Base-by-base conservation (phyloP, 2,797 vertebrate species). In the Carcharodon carcharias region DNA sequence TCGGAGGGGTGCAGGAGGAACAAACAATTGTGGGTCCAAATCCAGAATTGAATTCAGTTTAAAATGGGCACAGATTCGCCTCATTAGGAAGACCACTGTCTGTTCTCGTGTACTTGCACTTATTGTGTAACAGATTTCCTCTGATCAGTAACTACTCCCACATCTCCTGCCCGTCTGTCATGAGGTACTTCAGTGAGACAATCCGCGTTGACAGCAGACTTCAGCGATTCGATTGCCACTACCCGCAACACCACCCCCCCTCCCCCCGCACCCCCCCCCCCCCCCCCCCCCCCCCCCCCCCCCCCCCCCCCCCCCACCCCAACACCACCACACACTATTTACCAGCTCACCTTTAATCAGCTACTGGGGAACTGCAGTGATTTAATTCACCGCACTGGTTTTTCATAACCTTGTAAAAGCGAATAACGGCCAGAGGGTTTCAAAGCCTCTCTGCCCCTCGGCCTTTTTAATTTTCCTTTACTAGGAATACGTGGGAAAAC, bases 131-230 rank as follows among this genome's bases (percentile, higher is more conserved):
- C 50, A 95, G 94, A 56, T 95, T 95, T 73, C 94, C 94, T 95
- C 94, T 95, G 69, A 73, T 77, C 69, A 95, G 63, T 35, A 67
- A 69, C 67, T 35, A n/a, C 67, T 95, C 54, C 69, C 45, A 77
- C 45, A 50, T 71, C 94, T 77, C 94, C 94, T 95, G 94, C 50
- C 35, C 31, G 54, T 95, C 94, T 77, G 94, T 95, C 94, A 95
- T 31, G 67, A n/a, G 50, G 31, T 95, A 56, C 94, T 95, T 95
- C 94, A 95, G 14, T 16, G 50, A 58, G 28, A 95, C 94, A 95
- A 95, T 73, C 71, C 71, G 11, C 31, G 94, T 95, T 95, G 94
- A 95, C 69, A 95, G 94, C 94, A 95, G 67, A 95, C 40, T 77
- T 95, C 94, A 95, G 69, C 69, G 18, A 58, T 69, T 77, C 28